phyloP scores from a whole-genome alignment of 2,888 invertebrate genomes.

The Conomelus anceps region DNA sequence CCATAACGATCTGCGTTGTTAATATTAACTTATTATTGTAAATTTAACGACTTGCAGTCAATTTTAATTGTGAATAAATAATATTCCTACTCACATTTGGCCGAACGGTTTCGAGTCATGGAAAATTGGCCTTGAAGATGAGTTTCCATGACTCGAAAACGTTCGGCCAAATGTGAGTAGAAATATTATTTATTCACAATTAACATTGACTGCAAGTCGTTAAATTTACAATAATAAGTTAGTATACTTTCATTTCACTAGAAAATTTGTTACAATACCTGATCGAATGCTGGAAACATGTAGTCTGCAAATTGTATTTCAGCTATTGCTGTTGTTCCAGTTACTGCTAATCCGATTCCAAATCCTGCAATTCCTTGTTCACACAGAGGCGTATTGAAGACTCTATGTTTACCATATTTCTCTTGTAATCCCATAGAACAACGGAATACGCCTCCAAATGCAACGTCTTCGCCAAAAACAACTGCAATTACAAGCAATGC shows the following conservation, averaged over 20 bases:
- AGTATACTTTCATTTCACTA: not conserved
- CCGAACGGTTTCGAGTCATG: no score
- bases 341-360: slow-evolving; percentile 86
- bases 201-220: no score
- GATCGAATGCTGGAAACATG: slow-evolving; percentile 98
- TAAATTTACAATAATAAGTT: no score
- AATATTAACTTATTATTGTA: no score
- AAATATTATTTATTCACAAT: no score
- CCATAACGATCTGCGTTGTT: no score
- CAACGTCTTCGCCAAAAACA: slow-evolving; percentile 96
- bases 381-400: slow-evolving; percentile 94
- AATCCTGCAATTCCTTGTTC: slow-evolving; percentile 98
- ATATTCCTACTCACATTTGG: no score
- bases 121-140: no score
- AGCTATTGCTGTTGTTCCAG: slow-evolving; percentile 90
- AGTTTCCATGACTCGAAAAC: no score
- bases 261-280: slow-evolving; percentile 54
- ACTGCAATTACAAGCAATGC: slow-evolving; percentile 41
- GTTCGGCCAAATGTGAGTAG: no score
- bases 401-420: slow-evolving; percentile 85
- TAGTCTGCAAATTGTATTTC: slow-evolving; percentile 99
- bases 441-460: slow-evolving; percentile 96
- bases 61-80: no score
- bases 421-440: slow-evolving; percentile 89
- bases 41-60: no score